Evolutionary conservation across 2,797 vertebrate genomes (phyloP).

Genomic region (Aulostomus chinensis): DNA sequence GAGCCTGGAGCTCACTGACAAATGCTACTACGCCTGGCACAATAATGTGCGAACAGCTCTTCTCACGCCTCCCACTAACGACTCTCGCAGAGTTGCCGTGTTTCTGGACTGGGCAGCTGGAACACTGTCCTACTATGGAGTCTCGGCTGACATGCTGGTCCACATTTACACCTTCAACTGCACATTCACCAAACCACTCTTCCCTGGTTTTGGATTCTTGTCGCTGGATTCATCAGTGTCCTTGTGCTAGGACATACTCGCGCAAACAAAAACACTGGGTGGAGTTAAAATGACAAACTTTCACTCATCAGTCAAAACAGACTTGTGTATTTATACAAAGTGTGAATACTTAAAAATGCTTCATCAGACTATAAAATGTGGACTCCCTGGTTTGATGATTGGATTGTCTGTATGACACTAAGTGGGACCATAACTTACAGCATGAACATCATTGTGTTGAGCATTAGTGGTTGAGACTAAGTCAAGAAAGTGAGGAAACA

Average conservation of each 20-base stretch:
- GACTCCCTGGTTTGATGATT: too few species aligned
- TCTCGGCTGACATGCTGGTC: slow-evolving; percentile 7
- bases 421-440: too few species aligned
- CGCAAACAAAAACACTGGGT: too few species aligned
- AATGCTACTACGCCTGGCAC: slow-evolving; percentile 6
- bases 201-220: slow-evolving; percentile 22
- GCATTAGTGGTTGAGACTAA: too few species aligned
- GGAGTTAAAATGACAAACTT: too few species aligned
- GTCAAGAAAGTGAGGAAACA: too few species aligned
- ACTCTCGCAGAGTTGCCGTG: slow-evolving; percentile 28
- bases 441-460: too few species aligned
- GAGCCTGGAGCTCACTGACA: slow-evolving; percentile 7
- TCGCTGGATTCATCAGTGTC: slow-evolving; percentile 11
- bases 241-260: slow-evolving; percentile 5
- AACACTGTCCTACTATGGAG: slow-evolving; percentile 22
- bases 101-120: slow-evolving; percentile 32
- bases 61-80: neutral
- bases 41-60: slow-evolving; percentile 3
- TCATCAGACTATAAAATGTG: too few species aligned
- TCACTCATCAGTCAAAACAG: too few species aligned
- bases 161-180: slow-evolving; percentile 33
- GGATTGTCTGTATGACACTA: too few species aligned
- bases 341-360: too few species aligned
- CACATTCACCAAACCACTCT: slow-evolving; percentile 25
- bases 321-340: too few species aligned